Percentiles rank a stretch among this genome's conserved stretches.
Conservation (phyloP, 2,797 vertebrate genomes). For the Malurus splendens region DNA sequence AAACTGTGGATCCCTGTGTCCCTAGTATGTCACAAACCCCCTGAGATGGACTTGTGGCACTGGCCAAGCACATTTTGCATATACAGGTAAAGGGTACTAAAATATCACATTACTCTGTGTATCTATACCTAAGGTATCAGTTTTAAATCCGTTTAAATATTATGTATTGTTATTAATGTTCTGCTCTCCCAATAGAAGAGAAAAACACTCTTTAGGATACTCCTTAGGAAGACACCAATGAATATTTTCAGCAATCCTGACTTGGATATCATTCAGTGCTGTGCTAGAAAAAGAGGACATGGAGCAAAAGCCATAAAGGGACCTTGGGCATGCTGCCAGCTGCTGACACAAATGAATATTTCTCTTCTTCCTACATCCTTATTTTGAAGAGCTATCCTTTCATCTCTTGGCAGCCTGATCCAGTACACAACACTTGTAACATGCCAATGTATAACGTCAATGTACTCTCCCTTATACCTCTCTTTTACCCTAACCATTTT, state of each 20-base stretch:
- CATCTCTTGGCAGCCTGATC: not conserved
- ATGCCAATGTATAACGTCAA: not conserved
- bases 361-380: not conserved
- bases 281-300: not conserved
- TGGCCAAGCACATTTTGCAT: not conserved
- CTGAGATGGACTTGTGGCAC: not conserved
- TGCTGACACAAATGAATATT: not conserved
- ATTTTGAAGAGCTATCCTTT: not conserved
- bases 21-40: not conserved
- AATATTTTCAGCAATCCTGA: not conserved
- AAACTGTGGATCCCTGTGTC: accelerated
- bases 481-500: not conserved
- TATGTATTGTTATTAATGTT: not conserved
- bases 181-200: not conserved
- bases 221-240: not conserved
- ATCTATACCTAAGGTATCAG: not conserved
- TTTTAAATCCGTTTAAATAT: not conserved
- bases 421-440: not conserved
- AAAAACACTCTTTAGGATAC: not conserved
- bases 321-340: not conserved
- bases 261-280: not conserved
- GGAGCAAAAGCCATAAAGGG: not conserved
- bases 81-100: not conserved
- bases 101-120: not conserved
- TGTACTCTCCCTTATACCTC: not conserved